Percentiles rank a stretch among this genome's conserved stretches.
Evolutionary conservation across 2,113 vertebrate species (phyloP).

Genomic region (Leptocoma aspasia): DNA sequence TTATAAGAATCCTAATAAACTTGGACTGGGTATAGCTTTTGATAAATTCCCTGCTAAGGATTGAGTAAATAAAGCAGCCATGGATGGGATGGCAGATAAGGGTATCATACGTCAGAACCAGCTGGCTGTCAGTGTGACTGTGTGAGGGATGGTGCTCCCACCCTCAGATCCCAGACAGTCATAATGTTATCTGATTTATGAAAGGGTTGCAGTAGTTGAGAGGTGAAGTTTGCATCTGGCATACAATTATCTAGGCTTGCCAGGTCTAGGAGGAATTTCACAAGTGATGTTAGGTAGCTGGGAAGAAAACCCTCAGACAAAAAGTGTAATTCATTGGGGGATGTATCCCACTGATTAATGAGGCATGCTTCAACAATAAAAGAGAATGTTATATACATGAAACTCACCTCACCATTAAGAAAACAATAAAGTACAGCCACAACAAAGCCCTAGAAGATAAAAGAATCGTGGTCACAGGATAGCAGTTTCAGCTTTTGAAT

Average conservation of each 20-base stretch:
- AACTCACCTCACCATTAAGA: constrained; percentile 93
- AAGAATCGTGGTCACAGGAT: background rate
- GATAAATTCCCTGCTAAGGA: background rate
- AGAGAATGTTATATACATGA: background rate
- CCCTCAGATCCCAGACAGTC: background rate
- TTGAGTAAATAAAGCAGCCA: background rate
- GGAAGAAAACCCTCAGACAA: background rate
- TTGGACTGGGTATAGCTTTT: background rate
- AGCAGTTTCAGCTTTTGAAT: background rate
- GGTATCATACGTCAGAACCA: background rate
- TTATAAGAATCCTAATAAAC: background rate
- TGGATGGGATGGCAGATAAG: background rate
- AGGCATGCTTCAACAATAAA: background rate
- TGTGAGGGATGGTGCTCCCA: background rate
- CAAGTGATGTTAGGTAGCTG: background rate
- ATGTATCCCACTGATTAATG: background rate
- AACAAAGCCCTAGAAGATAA: constrained; percentile 86
- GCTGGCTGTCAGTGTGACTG: background rate
- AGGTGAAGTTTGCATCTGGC: background rate
- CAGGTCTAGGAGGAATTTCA: background rate
- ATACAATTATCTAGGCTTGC: background rate
- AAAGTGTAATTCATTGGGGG: background rate
- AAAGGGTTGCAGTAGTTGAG: background rate
- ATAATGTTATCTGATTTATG: background rate
- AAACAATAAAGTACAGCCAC: constrained; percentile 97